A percentile compares a stretch with the other conserved stretches of the same genome.
Conservation (phyloP, 2,888 invertebrate genomes). For the Eledone cirrhosa region DNA sequence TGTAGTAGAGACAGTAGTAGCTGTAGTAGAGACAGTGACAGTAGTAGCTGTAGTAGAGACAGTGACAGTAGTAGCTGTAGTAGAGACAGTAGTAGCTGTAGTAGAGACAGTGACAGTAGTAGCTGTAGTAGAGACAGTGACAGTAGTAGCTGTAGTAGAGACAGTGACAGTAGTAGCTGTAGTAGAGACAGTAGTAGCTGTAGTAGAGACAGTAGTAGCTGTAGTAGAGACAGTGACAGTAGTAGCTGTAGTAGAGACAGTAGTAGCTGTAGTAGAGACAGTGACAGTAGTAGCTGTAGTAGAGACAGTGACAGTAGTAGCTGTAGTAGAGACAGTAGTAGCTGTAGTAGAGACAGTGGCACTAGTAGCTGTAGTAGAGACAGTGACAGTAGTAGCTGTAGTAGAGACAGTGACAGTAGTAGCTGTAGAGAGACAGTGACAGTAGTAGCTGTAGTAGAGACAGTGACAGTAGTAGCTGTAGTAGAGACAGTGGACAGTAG, state of each 20-base stretch:
- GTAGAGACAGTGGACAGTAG: too few species aligned
- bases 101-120: slow-evolving; percentile 4
- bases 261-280: not conserved
- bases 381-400: not conserved
- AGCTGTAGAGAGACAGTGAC: not conserved
- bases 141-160: not conserved
- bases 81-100: slow-evolving; percentile 16
- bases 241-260: not conserved
- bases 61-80: slow-evolving; percentile 12
- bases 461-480: slow-evolving; percentile 2
- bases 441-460: not conserved
- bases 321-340: not conserved
- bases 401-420: not conserved
- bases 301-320: not conserved
- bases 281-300: not conserved
- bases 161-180: not conserved
- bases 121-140: not conserved
- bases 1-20: not conserved
- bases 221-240: not conserved
- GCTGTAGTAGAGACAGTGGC: not conserved
- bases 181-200: not conserved
- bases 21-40: not conserved
- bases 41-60: not conserved
- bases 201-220: not conserved
- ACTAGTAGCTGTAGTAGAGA: not conserved